Conservation (phyloP, 2,888 invertebrate species). For the Eumerus sabulonum region DNA sequence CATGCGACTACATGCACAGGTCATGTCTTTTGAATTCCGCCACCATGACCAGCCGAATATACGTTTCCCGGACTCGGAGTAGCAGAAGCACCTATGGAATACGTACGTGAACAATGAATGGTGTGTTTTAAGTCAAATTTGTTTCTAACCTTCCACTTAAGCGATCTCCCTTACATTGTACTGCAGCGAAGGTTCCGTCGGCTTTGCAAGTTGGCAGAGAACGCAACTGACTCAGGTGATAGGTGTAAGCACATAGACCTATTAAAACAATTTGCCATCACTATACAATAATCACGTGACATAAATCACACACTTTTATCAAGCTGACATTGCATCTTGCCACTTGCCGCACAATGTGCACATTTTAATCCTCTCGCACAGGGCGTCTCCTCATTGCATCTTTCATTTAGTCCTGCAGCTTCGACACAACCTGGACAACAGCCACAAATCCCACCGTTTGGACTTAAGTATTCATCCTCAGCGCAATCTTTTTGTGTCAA, state of each 20-base stretch:
- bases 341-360: conserved; percentile 20
- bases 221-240: conserved; percentile 62
- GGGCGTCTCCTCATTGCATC: conserved; percentile 34
- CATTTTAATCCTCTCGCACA: conserved; percentile 76
- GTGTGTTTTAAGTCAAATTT: too few relatives aligned
- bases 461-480: conserved; percentile 57
- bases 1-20: conserved; percentile 82
- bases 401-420: conserved; percentile 30
- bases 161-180: conserved; percentile 84
- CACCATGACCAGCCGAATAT: conserved; percentile 85
- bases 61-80: conserved; percentile 81
- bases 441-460: conserved; percentile 70
- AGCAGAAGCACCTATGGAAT: conserved; percentile 83
- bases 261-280: not conserved
- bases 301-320: conserved; percentile 71
- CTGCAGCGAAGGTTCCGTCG: conserved; percentile 82
- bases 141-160: conserved; percentile 81
- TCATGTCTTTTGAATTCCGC: conserved; percentile 82
- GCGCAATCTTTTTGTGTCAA: conserved; percentile 70
- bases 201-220: conserved; percentile 80
- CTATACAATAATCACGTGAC: not conserved
- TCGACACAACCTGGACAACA: conserved; percentile 80
- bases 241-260: conserved; percentile 70
- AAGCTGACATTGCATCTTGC: conserved; percentile 69
- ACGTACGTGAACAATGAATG: too few relatives aligned